Base-by-base conservation (phyloP, 2,113 vertebrate genomes). In the Hippocampus barbouri region DNA sequence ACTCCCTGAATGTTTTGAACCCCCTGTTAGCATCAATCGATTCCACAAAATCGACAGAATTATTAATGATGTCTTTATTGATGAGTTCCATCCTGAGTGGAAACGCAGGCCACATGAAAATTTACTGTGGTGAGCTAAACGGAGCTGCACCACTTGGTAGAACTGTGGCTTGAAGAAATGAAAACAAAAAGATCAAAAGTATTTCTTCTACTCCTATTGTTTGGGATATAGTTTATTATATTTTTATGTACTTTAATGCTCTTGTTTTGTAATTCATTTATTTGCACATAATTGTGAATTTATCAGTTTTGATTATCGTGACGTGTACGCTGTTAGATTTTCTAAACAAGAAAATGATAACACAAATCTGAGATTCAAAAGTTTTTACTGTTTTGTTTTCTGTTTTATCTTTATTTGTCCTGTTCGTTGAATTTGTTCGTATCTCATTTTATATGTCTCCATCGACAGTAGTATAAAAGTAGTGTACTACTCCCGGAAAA, bases 241-340 rank as follows among this genome's bases (percentile, higher is more conserved):
- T 41, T 4, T 14, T 56, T 53, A 56, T 38, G 30, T 62, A 8
- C 27, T 68, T 41, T 14, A 30, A 15, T 1, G 20, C 34, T 30
- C 57, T 43, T 21, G 41, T 71, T 49, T 5, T 16, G 9, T 47
- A 38, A 12, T 71, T 69, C 23, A 61, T 47, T 60, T 41, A 65
- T 80, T 85, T 86, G 80, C 82, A 86, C 76, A 71, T 64, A 71
- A 66, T 71, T 86, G 77, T 78, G 85, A 51, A 78, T 38, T 38
- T 53, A 79, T 72, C 34, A 70, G 20, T 15, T 75, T 54, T 38
- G 27, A 75, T 38, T 64, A 7, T 51, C 15, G 49, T 51, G 56
- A 66, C 71, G 70, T n/a, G 1, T 20, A 73, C 56, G 27, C 30
- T 79, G 71, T 64, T 45, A 59, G 34, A 56, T 70, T 56, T 74